Base-by-base conservation (phyloP, 92 coral and sea anemone genomes). In the Actinernus sp. region DNA sequence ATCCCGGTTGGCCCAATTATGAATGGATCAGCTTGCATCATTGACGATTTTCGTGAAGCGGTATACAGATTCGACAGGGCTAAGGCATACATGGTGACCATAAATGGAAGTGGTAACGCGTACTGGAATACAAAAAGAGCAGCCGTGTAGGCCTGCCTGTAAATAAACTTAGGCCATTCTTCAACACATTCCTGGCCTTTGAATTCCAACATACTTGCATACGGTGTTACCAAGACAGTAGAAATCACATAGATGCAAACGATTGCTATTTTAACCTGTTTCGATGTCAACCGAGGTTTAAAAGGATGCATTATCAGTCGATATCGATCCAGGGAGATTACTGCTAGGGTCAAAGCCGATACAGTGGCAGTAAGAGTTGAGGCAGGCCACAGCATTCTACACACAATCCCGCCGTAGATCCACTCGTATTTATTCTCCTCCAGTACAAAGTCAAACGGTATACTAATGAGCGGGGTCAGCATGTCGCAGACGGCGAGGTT, bases 401-500 rank as follows among this genome's bases (percentile, higher is more conserved):
- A 93, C 80, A 93, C 28, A 6, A 67, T 67, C 4, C 73, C 71
- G 0, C 92, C 96, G 28, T 89, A 89, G 6, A 66, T 87, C 98
- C 98, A 93, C 14, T 69, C 55, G 25, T 74, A 76, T 1, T 68
- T 71, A 2, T 71, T 63, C 43, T 85, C 88, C 18, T 93, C 96
- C 16, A 93, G 61, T 23, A 68, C 91, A 10, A 93, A 65, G 63
- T 93, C 98, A 29, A 93, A 80, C 2, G 98, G 98, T 7, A 93
- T 93, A 33, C 96, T 86, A 1, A 93, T 46, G 10, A 93, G 49
- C n/a, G 98, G 98, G 1, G 97, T 82, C 49, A 90, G 30, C 18
- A 93, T 78, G 80, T 93, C 98, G 59, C 98, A 93, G 14, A 93
- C 37, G 12, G 97, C 90, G 11, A 93, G 81, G 48, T 93, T 93